Evolutionary conservation across 2,888 invertebrate species (phyloP).

Genomic region (Netelia melanura): DNA sequence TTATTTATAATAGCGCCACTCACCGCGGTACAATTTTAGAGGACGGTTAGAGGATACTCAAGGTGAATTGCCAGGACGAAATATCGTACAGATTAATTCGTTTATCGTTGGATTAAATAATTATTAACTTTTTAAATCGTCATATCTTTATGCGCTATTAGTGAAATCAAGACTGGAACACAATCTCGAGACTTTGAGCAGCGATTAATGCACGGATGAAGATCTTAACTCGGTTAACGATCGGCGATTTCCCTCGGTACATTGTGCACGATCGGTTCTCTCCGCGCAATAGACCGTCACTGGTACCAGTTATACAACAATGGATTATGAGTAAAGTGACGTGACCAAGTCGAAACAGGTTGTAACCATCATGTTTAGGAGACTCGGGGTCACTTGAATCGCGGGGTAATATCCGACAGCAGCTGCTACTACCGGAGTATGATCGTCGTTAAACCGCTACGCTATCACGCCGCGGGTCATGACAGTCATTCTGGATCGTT

Average conservation of each 20-base stretch:
- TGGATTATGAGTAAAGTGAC: conserved; percentile 5
- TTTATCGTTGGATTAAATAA: no score
- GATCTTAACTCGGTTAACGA: neutral
- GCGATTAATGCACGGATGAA: neutral
- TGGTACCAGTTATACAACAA: neutral
- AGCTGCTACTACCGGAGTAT: conserved; percentile 36
- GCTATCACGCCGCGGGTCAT: conserved; percentile 7
- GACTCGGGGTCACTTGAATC: conserved; percentile 15
- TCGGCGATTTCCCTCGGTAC: neutral
- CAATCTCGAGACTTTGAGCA: no score
- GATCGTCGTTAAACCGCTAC: neutral
- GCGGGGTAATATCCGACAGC: conserved; percentile 41
- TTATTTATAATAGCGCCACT: no score
- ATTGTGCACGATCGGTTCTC: neutral
- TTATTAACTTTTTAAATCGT: no score
- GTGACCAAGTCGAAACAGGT: neutral
- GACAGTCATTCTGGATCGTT: conserved; percentile 28
- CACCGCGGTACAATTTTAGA: no score
- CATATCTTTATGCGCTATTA: no score
- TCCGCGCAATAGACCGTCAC: neutral
- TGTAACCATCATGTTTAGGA: conserved; percentile 44
- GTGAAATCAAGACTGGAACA: no score
- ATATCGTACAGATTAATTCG: no score
- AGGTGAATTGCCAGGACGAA: no score
- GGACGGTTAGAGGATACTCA: no score